These are phyloP conservation scores for Lithobates sylvaticus DNA, from an alignment of 2,797 vertebrate species.

Conservation along the genomic window DNA sequence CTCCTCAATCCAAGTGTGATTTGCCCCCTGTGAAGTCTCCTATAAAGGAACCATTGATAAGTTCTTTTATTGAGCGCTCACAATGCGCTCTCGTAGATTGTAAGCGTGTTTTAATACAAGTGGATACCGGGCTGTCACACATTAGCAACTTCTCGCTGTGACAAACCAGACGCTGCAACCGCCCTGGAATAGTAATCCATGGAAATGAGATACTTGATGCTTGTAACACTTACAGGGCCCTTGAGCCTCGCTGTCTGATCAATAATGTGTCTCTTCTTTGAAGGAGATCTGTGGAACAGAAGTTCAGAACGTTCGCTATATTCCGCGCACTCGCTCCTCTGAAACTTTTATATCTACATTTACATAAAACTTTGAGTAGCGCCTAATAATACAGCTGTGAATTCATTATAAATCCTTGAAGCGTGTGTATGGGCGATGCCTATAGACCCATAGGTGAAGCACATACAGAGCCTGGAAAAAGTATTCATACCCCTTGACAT, in stretches of 20 bases:
- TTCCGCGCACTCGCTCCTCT: not conserved
- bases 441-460: too few relatives aligned
- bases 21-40: conserved; percentile 53
- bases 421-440: too few relatives aligned
- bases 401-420: too few relatives aligned
- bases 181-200: conserved; percentile 53
- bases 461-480: too few relatives aligned
- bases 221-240: not conserved
- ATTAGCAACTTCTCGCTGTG: conserved; percentile 59
- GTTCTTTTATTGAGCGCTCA: conserved; percentile 48
- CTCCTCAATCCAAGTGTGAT: conserved; percentile 46
- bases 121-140: conserved; percentile 51
- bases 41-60: conserved; percentile 55
- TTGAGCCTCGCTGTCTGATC: not conserved
- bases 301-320: not conserved
- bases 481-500: too few relatives aligned
- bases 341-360: not conserved
- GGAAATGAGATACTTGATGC: conserved; percentile 36
- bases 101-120: conserved; percentile 49
- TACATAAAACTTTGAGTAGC: not conserved
- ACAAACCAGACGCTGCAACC: conserved; percentile 42
- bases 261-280: not conserved
- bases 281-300: not conserved
- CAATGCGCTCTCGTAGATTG: conserved; percentile 46
- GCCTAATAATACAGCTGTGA: not conserved